These are phyloP conservation scores for Gobio gobio DNA, from an alignment of 2,113 vertebrate species.

Conservation along the genomic window DNA sequence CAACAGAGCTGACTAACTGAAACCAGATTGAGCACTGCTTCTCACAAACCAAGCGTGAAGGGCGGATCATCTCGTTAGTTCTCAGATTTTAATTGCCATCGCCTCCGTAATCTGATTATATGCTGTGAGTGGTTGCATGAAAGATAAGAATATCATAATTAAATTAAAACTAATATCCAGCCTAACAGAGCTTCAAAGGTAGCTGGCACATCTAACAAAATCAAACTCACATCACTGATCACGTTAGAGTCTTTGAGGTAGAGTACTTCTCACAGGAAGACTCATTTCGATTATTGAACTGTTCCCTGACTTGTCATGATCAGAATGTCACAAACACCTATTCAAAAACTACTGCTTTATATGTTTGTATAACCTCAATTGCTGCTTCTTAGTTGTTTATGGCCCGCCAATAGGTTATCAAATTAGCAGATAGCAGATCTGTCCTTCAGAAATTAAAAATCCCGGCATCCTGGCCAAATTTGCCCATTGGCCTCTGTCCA, in stretches of 20 bases:
- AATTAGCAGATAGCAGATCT: too few relatives aligned
- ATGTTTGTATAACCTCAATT: background rate
- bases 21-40: conserved; percentile 39
- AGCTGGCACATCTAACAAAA: conserved; percentile 17
- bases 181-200: conserved; percentile 29
- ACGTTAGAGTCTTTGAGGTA: background rate
- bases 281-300: background rate
- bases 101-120: conserved; percentile 63
- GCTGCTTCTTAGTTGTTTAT: background rate
- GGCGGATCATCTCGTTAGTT: conserved; percentile 58
- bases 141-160: conserved; percentile 62
- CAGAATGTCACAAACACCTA: background rate
- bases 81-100: conserved; percentile 61
- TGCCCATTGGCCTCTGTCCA: too few relatives aligned
- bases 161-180: conserved; percentile 58
- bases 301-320: background rate
- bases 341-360: background rate
- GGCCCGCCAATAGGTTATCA: too few relatives aligned
- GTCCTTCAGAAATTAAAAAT: too few relatives aligned
- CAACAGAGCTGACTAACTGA: conserved; percentile 35
- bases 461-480: too few relatives aligned
- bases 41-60: conserved; percentile 59
- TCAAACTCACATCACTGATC: conserved; percentile 32
- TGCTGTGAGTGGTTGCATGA: conserved; percentile 48
- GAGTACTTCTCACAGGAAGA: background rate